Base-by-base conservation (phyloP, 2,113 vertebrate species). In the Hirundichthys speculiger region DNA sequence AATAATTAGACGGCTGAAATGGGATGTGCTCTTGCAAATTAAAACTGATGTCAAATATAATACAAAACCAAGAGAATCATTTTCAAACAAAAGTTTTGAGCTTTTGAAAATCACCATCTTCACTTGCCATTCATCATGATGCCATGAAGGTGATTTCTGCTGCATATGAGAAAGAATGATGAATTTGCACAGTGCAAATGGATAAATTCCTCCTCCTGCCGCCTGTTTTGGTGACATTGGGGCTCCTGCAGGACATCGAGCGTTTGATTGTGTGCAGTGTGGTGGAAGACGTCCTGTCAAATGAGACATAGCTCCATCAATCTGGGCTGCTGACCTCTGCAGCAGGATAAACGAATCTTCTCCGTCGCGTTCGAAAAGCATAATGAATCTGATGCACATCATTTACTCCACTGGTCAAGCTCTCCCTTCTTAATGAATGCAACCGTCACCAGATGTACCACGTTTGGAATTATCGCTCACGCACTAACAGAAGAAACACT, bases 241-340 rank as follows among this genome's bases (percentile, higher is more conserved):
- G 27, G 13, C 49, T 38, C 11, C 19, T 39, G 72, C 50, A 11
- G 74, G 54, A 72, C 75, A 13, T 2, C 5, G 65, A 13, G 62
- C 54, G 38, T 58, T 63, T 83, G 65, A 78, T 86, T 82, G 74
- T 80, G 77, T 77, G 73, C 84, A 86, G 58, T 8, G 73, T 80
- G 80, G 65, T 60, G 90, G 81, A 88, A 86, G 90, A 86, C 65
- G 62, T 55, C 71, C 72, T 40, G 76, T 80, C 79, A 86, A 85
- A 90, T 81, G 83, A 90, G 83, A 87, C 89, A 65, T 43, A 70
- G 57, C 83, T 69, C 70, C 78, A 86, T 90, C 86, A 79, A 86
- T 89, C 85, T 84, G 64, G 20, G 57, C 67, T 3, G 68, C 81
- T 70, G 84, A 89, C 84, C 76, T 39, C 66, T 78, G 62, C 15